These are phyloP conservation scores for Cryptocephalus moraei DNA, from an alignment of 2,888 invertebrate species.

Conservation along the genomic window DNA sequence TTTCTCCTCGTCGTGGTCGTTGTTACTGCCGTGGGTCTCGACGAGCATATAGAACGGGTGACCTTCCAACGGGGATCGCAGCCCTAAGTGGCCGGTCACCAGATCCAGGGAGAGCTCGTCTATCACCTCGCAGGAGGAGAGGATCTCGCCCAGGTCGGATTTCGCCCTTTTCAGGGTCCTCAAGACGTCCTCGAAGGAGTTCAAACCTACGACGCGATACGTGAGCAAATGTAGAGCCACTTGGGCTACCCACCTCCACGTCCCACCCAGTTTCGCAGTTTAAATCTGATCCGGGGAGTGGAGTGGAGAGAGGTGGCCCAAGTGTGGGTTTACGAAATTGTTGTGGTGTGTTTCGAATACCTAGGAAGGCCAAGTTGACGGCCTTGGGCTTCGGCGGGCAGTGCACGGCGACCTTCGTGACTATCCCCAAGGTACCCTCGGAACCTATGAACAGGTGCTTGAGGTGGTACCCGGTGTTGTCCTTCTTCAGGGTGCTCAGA, in stretches of 20 bases:
- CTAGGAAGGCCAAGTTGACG: constrained; percentile 80
- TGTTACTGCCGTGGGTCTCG: constrained; percentile 82
- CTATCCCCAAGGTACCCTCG: constrained; percentile 90
- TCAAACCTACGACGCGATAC: constrained; percentile 56
- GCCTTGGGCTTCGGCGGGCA: constrained; percentile 79
- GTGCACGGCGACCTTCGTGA: constrained; percentile 85
- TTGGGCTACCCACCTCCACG: no score
- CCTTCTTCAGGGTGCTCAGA: constrained; percentile 80
- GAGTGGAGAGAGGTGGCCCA: no score
- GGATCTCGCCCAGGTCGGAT: constrained; percentile 69
- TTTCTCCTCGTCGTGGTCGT: constrained; percentile 80
- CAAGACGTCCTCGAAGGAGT: constrained; percentile 68
- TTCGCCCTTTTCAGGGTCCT: constrained; percentile 67
- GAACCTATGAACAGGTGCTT: constrained; percentile 96
- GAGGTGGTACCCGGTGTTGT: constrained; percentile 95
- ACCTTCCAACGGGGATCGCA: constrained; percentile 51
- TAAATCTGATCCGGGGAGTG: no score
- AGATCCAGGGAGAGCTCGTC: constrained; percentile 66
- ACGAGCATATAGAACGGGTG: constrained; percentile 78
- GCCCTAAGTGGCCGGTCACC: constrained; percentile 49
- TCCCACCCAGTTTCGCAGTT: no score
- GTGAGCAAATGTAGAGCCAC: no score
- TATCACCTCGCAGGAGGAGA: constrained; percentile 94
- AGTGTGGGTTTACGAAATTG: no score
- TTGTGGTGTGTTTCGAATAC: no score